A percentile compares a stretch with the other conserved stretches of the same genome.
Evolutionary conservation across 2,113 vertebrate genomes (phyloP).

Genomic region (Emydura subglobosa): DNA sequence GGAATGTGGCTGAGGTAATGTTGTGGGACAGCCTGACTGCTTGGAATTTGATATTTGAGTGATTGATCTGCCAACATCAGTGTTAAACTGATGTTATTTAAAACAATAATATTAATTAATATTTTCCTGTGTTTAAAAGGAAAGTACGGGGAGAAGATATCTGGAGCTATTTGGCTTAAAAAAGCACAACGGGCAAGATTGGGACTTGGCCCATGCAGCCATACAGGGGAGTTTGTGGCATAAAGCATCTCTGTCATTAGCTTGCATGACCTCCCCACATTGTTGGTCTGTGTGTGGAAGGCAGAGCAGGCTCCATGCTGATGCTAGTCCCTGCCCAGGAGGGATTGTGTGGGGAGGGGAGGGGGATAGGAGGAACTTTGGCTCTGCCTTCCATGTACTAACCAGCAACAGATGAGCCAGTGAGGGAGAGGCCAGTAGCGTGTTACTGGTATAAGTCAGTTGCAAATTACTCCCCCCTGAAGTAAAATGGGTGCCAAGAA

Average conservation of each 20-base stretch:
- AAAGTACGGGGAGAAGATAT: not conserved
- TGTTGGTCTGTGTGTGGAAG: not conserved
- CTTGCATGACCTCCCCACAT: not conserved
- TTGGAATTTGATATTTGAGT: not conserved
- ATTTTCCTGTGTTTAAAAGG: not conserved
- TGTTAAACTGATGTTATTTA: not conserved
- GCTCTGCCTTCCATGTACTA: not conserved
- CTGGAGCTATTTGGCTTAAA: not conserved
- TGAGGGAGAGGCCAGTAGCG: not conserved
- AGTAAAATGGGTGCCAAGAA: not conserved
- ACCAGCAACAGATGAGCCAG: not conserved
- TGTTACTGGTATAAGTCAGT: not conserved
- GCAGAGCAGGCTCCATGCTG: not conserved
- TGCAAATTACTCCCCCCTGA: accelerated
- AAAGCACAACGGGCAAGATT: not conserved
- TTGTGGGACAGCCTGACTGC: not conserved
- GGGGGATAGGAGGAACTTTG: not conserved
- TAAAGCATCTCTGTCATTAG: not conserved
- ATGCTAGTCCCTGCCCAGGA: not conserved
- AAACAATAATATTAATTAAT: not conserved
- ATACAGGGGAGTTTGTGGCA: too few species aligned
- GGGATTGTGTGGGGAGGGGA: not conserved
- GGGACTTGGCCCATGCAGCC: not conserved
- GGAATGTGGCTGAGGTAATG: not conserved
- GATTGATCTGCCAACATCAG: not conserved